Percentiles rank a stretch among this genome's conserved stretches.
Conservation (phyloP, 2,797 vertebrate genomes). For the Anguilla megastoma region DNA sequence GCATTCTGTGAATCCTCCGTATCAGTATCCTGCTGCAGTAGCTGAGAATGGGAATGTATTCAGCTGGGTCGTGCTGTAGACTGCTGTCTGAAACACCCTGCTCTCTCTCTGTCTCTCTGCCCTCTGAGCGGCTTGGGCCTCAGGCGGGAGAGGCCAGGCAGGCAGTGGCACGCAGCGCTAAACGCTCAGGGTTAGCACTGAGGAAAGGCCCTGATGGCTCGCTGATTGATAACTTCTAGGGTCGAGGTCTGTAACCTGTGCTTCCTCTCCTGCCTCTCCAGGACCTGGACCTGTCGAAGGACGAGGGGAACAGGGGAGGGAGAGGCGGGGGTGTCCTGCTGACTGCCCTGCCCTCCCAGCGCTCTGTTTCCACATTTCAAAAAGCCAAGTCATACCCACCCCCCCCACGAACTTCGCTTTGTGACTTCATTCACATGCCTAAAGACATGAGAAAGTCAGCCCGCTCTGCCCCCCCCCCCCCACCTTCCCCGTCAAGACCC, state of each 20-base stretch:
- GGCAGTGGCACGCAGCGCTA: not conserved
- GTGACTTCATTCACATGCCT: slow-evolving; percentile 71
- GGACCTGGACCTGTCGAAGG: slow-evolving; percentile 53
- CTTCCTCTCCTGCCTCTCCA: slow-evolving; percentile 71
- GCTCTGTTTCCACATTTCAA: slow-evolving; percentile 50
- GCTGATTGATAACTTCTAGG: slow-evolving; percentile 36
- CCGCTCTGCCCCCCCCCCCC: not conserved
- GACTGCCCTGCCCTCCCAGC: not conserved
- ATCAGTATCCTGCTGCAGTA: not conserved
- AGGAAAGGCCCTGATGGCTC: slow-evolving; percentile 3
- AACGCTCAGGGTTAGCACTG: not conserved
- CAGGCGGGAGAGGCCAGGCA: not conserved
- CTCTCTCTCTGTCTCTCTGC: too few species aligned
- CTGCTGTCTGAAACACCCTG: not conserved
- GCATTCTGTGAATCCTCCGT: not conserved
- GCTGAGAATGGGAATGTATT: not conserved
- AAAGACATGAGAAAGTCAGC: slow-evolving; percentile 74
- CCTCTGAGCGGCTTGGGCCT: too few species aligned
- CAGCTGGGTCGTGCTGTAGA: not conserved
- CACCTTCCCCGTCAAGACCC: slow-evolving; percentile 66
- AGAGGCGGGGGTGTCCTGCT: not conserved
- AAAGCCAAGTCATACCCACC: slow-evolving; percentile 53
- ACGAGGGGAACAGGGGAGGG: slow-evolving; percentile 41
- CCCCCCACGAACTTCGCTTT: slow-evolving; percentile 54
- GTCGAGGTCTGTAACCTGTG: slow-evolving; percentile 70